phyloP scores from a whole-genome alignment of 2,113 vertebrate species.

The Myotis yumanensis region DNA sequence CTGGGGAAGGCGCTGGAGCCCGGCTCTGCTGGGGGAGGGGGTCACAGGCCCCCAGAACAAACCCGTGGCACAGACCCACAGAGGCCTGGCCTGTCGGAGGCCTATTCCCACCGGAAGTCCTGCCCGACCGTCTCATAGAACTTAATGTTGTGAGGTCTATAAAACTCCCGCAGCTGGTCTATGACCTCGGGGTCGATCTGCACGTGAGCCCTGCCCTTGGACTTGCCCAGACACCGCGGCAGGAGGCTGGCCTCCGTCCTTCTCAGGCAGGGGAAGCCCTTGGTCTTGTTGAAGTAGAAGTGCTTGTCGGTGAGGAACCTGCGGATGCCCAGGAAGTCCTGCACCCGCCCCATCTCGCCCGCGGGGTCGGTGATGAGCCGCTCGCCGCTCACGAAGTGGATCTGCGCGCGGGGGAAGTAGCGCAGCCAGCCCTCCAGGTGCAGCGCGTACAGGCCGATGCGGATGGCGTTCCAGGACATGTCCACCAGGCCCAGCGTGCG shows the following conservation, averaged over 20 bases:
- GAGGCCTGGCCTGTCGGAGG: rapidly evolving
- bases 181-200: constrained; percentile 96
- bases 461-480: constrained; percentile 95
- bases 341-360: constrained; percentile 93
- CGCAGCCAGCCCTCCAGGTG: constrained; percentile 96
- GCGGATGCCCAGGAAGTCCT: constrained; percentile 96
- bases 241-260: constrained; percentile 90
- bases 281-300: constrained; percentile 99
- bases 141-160: constrained; percentile 95
- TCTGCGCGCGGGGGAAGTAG: constrained; percentile 94
- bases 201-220: constrained; percentile 97
- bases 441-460: constrained; percentile 94
- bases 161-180: constrained; percentile 96
- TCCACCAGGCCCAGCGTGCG: constrained; percentile 92
- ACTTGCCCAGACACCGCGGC: constrained; percentile 96
- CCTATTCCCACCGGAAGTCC: constrained; percentile 96
- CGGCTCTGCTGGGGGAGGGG: not conserved
- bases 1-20: not conserved
- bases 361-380: constrained; percentile 95
- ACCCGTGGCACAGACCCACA: not conserved
- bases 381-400: constrained; percentile 97
- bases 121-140: constrained; percentile 98
- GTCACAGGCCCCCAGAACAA: not conserved
- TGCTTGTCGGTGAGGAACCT: constrained; percentile 95
- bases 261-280: constrained; percentile 97